Base-by-base conservation (phyloP, 2,888 invertebrate species). In the Eristalinus aeneus region DNA sequence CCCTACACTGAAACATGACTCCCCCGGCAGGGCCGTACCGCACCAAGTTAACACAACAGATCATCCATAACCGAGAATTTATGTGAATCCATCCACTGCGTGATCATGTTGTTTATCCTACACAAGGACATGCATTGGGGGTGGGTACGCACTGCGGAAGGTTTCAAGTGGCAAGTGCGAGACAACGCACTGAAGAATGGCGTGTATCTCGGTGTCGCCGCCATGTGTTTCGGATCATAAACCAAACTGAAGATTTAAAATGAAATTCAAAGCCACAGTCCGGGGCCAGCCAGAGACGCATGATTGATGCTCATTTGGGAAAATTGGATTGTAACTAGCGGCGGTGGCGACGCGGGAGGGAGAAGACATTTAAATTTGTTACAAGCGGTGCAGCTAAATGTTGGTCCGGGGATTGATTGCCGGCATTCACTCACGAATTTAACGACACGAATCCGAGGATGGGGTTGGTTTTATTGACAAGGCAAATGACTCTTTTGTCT, bases 61-160 rank as follows among this genome's bases (percentile, higher is more conserved):
- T 85, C 84, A 85, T 76, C 84, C 84, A 72, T 80, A 80, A 80
- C 84, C 84, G 76, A 76, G 61, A 85, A 85, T 85, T 85, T 85
- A 85, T 85, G 84, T 67, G 23, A n/a, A 36, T 56, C 71, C 75
- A 36, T 56, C 71, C 75, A 72, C 75, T 39, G 75, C 67, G 56
- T 63, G 63, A 46, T 46, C 46, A 72, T 67, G 27, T 76, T 85
- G 84, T 85, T 85, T 80, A 80, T 80, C 36, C 60, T 75, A 39
- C 54, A 80, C 63, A 85, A 85, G 84, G 84, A 85, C 84, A 75
- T 80, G 84, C 76, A 31, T 23, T 22, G 39, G 22, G 54, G 69
- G 69, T 63, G n/a, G 34, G 23, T 5, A 58, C 22, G 23, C 23
- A 9, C 39, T 39, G n/a, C n/a, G 39, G 16, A 46, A 68, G 56